These are phyloP conservation scores for Cynopterus brachyotis DNA, from an alignment of 2,113 vertebrate genomes.

Conservation along the genomic window DNA sequence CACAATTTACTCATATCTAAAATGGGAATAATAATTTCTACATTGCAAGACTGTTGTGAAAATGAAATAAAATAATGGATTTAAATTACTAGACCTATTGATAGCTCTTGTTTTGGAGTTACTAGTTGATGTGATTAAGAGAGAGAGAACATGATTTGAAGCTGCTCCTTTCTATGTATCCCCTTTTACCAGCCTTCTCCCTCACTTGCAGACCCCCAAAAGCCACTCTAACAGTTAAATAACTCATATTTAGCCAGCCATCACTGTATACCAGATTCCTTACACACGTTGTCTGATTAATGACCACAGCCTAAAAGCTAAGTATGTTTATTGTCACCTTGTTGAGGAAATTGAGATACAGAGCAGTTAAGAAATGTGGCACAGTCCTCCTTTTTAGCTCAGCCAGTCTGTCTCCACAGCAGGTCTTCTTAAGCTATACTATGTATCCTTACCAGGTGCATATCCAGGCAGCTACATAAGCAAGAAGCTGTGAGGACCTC, in stretches of 20 bases:
- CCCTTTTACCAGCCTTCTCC: background rate
- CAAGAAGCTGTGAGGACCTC: accelerated
- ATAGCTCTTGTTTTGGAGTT: background rate
- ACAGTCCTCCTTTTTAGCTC: background rate
- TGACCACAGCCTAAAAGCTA: background rate
- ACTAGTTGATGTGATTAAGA: background rate
- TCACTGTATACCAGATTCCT: background rate
- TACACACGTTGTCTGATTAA: background rate
- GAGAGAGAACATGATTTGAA: background rate
- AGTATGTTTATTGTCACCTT: background rate
- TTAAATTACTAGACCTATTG: background rate
- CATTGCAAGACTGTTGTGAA: background rate
- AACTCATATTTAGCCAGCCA: background rate
- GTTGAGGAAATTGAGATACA: background rate
- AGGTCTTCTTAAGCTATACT: too few relatives aligned
- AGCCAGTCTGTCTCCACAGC: background rate
- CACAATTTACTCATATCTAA: background rate
- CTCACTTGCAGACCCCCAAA: background rate
- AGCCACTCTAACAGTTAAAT: background rate
- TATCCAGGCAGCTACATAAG: background rate
- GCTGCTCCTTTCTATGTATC: background rate
- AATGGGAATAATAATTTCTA: background rate
- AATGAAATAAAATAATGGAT: background rate
- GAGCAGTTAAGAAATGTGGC: background rate
- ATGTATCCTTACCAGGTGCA: accelerated